phyloP scores from a whole-genome alignment of 2,797 vertebrate genomes.

The Neosilurus hyrtlii region DNA sequence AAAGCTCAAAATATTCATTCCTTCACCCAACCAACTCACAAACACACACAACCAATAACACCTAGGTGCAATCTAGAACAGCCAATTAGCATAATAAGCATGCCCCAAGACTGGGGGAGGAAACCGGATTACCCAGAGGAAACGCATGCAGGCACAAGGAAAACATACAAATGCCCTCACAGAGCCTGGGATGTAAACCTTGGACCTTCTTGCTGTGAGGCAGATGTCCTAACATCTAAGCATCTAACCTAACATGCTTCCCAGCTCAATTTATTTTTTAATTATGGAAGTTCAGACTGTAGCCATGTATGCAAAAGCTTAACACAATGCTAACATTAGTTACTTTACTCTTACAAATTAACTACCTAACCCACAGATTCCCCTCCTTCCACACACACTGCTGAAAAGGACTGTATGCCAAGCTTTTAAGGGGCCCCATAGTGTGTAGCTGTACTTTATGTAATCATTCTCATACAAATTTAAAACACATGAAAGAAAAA shows the following conservation, averaged over 20 bases:
- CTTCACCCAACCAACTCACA: too few species aligned
- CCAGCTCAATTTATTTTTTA: background rate
- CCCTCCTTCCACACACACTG: background rate
- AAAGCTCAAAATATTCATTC: background rate
- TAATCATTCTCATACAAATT: constrained; percentile 10
- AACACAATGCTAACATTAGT: background rate
- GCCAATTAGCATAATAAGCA: too few species aligned
- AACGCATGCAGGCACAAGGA: too few species aligned
- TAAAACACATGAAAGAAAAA: background rate
- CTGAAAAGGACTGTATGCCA: background rate
- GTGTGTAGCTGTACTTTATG: constrained; percentile 10
- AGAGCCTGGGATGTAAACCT: too few species aligned
- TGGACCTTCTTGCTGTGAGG: too few species aligned
- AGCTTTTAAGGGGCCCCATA: constrained; percentile 13
- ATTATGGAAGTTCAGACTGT: constrained; percentile 11
- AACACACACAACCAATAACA: too few species aligned
- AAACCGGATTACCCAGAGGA: too few species aligned
- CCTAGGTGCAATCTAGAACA: too few species aligned
- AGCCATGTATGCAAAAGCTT: constrained; percentile 17
- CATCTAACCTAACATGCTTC: too few species aligned
- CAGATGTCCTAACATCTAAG: too few species aligned
- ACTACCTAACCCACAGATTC: background rate
- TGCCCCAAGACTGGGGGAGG: too few species aligned
- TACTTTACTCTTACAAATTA: constrained; percentile 1
- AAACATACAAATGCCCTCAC: too few species aligned